These are phyloP conservation scores for Ommatoiulus sabulosus DNA, from an alignment of 2,888 invertebrate genomes.

Conservation along the genomic window DNA sequence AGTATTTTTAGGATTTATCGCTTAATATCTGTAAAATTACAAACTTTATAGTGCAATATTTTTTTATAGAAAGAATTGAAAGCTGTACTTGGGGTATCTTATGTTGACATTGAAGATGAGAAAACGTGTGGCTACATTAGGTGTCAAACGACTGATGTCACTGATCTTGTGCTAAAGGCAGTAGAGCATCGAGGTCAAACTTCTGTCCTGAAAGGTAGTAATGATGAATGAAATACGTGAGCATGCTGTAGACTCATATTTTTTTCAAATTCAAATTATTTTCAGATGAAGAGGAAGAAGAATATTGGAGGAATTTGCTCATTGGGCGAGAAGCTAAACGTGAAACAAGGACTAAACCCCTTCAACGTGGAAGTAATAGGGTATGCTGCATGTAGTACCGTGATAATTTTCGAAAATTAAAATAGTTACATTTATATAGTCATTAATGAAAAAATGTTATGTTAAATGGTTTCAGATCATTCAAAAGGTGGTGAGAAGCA, in stretches of 20 bases:
- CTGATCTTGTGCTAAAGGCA: constrained; percentile 68
- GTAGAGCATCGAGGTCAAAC: constrained; percentile 65
- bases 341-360: constrained; percentile 67
- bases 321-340: constrained; percentile 73
- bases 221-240: constrained; percentile 7
- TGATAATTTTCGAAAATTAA: neutral
- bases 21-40: neutral
- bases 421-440: constrained; percentile 27
- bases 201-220: constrained; percentile 68
- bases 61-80: constrained; percentile 73
- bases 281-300: constrained; percentile 77
- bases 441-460: neutral
- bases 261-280: constrained; percentile 63
- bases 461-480: constrained; percentile 67
- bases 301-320: constrained; percentile 84
- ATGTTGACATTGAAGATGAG: constrained; percentile 83
- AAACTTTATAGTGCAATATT: neutral
- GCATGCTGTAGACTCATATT: neutral
- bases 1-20: constrained; percentile 61
- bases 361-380: constrained; percentile 74
- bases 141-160: constrained; percentile 72
- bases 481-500: constrained; percentile 75
- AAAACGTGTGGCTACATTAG: constrained; percentile 74
- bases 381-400: neutral
- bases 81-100: constrained; percentile 76